A percentile compares a stretch with the other conserved stretches of the same genome.
Conservation (phyloP, 2,888 invertebrate genomes). For the Vesta saturnalis region DNA sequence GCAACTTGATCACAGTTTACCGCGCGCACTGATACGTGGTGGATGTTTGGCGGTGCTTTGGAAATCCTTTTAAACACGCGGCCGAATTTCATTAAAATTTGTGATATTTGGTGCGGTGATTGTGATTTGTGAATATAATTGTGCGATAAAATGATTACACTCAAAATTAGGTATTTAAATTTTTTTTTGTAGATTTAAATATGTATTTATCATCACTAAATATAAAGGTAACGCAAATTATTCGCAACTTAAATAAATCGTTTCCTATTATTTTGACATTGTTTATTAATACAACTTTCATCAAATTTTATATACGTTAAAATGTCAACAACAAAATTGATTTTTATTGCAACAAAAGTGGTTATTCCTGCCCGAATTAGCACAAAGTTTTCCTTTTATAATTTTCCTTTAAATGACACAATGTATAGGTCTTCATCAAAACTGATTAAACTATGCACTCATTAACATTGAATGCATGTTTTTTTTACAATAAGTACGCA, state of each 20-base stretch:
- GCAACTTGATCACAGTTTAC: conserved; percentile 35
- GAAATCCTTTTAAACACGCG: conserved; percentile 2
- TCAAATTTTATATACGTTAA: too few species aligned
- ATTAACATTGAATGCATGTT: not conserved
- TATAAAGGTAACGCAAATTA: not conserved
- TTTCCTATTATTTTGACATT: too few species aligned
- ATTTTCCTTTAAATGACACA: not conserved
- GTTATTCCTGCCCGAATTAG: too few species aligned
- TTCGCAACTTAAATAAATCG: too few species aligned
- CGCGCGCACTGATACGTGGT: conserved; percentile 23
- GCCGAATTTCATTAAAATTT: conserved; percentile 3
- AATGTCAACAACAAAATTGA: too few species aligned
- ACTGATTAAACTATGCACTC: not conserved
- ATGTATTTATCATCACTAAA: too few species aligned
- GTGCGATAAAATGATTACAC: not conserved
- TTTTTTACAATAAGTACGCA: not conserved
- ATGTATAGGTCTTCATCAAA: not conserved
- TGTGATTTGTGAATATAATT: not conserved
- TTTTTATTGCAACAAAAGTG: too few species aligned
- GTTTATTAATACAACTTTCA: too few species aligned
- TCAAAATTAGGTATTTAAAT: not conserved
- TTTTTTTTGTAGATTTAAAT: not conserved
- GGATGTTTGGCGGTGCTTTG: conserved; percentile 24
- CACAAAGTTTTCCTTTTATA: not conserved
- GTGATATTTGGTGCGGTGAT: not conserved